Conservation (phyloP, 1,140 invertebrate genomes). For the Pogonomyrmex californicus region DNA sequence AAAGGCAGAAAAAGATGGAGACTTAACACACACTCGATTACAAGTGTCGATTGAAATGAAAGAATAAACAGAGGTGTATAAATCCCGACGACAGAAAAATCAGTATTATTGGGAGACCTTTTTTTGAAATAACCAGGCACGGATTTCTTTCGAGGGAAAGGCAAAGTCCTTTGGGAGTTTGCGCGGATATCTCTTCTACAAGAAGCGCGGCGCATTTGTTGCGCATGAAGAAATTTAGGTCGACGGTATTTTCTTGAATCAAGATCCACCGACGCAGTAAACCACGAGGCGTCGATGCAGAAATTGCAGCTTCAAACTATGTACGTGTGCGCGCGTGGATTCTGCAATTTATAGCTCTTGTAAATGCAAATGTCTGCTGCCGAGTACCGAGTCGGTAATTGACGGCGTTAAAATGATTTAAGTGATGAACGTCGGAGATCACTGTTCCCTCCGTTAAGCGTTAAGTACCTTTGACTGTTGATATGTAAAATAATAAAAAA, state of each 20-base stretch:
- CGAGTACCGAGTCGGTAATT: constrained; percentile 29
- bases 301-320: constrained; percentile 40
- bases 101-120: background rate
- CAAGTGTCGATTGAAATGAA: background rate
- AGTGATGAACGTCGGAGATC: constrained; percentile 8
- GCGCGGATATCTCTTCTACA: constrained; percentile 5
- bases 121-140: constrained; percentile 8
- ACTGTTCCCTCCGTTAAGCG: background rate
- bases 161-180: constrained; percentile 17
- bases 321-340: constrained; percentile 13
- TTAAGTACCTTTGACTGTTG: background rate
- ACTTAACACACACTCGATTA: background rate
- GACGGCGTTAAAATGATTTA: constrained; percentile 46
- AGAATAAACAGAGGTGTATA: background rate
- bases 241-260: constrained; percentile 53
- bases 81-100: background rate
- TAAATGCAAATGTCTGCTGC: constrained; percentile 47
- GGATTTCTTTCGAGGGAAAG: constrained; percentile 25
- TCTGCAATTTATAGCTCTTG: constrained; percentile 52
- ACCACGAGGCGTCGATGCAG: constrained; percentile 49
- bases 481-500: background rate
- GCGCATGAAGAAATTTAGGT: constrained; percentile 51
- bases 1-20: background rate
- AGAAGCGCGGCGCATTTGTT: constrained; percentile 14
- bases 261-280: constrained; percentile 40